Evolutionary conservation across 1,140 invertebrate genomes (phyloP).

Genomic region (Scaptomyza montana): DNA sequence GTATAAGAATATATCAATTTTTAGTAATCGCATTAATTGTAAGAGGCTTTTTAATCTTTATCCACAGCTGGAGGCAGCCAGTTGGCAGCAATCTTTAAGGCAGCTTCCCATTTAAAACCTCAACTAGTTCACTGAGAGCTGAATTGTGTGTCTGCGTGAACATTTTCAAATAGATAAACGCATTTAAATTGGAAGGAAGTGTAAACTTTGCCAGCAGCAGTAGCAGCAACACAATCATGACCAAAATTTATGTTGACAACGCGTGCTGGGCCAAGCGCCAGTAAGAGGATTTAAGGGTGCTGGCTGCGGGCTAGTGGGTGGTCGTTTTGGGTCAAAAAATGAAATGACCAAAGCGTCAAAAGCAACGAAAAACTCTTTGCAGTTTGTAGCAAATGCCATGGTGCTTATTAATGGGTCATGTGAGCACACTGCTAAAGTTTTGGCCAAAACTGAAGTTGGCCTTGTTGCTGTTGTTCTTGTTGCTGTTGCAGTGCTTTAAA

Average conservation of each 20-base stretch:
- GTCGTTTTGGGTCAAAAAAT: constrained; percentile 14
- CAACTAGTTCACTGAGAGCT: background rate
- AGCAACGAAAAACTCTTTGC: constrained; percentile 16
- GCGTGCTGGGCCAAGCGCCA: constrained; percentile 62
- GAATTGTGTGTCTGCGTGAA: constrained; percentile 36
- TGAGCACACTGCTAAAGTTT: constrained; percentile 57
- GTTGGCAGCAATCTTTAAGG: background rate
- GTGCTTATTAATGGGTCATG: constrained; percentile 77
- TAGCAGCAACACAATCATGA: constrained; percentile 41
- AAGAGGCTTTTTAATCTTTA: constrained; percentile 1
- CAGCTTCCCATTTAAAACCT: background rate
- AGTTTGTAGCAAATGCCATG: constrained; percentile 49
- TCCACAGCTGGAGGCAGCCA: background rate
- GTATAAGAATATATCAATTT: background rate
- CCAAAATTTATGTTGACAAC: constrained; percentile 76
- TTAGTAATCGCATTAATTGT: constrained; percentile 10
- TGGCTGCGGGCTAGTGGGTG: too few relatives aligned
- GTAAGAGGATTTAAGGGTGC: background rate
- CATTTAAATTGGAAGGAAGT: constrained; percentile 68
- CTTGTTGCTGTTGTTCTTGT: constrained; percentile 20
- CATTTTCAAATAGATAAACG: constrained; percentile 66
- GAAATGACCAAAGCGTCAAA: constrained; percentile 53
- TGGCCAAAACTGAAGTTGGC: constrained; percentile 22
- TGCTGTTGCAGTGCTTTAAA: constrained; percentile 25
- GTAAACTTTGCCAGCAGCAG: constrained; percentile 65